Evolutionary conservation across 2,888 invertebrate species (phyloP).

Genomic region (Capitulum mitella): DNA sequence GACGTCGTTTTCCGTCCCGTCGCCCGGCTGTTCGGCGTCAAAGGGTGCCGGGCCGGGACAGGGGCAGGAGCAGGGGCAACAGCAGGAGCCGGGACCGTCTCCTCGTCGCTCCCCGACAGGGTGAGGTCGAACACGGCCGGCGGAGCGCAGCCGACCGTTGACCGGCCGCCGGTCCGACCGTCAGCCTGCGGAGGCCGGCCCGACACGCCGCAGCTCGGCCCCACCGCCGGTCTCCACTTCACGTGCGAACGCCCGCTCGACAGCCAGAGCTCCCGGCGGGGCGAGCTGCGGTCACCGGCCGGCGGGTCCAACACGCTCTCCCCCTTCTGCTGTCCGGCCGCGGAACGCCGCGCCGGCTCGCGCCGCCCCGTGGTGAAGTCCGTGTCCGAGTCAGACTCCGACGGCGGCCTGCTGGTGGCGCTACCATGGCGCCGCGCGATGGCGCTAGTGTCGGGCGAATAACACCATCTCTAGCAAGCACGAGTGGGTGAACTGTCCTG

Average conservation of each 20-base stretch:
- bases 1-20: background rate
- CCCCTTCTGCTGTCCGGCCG: background rate
- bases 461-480: too few relatives aligned
- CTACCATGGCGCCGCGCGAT: background rate
- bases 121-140: background rate
- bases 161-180: background rate
- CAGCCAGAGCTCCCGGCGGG: background rate
- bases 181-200: background rate
- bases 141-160: background rate
- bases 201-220: too few relatives aligned
- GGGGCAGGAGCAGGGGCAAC: too few relatives aligned
- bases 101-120: constrained; percentile 1
- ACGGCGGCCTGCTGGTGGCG: background rate
- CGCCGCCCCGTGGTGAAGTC: background rate
- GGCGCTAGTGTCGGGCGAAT: background rate
- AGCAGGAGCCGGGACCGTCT: background rate
- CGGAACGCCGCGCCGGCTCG: background rate
- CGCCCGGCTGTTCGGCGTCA: background rate
- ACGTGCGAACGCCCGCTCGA: background rate
- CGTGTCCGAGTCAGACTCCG: background rate
- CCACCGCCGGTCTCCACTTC: too few relatives aligned
- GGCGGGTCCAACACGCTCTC: background rate
- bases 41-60: background rate
- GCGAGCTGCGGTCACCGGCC: too few relatives aligned
- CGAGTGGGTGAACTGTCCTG: too few relatives aligned